These are phyloP conservation scores for Menidia menidia DNA, from an alignment of 2,797 vertebrate species.

Conservation along the genomic window DNA sequence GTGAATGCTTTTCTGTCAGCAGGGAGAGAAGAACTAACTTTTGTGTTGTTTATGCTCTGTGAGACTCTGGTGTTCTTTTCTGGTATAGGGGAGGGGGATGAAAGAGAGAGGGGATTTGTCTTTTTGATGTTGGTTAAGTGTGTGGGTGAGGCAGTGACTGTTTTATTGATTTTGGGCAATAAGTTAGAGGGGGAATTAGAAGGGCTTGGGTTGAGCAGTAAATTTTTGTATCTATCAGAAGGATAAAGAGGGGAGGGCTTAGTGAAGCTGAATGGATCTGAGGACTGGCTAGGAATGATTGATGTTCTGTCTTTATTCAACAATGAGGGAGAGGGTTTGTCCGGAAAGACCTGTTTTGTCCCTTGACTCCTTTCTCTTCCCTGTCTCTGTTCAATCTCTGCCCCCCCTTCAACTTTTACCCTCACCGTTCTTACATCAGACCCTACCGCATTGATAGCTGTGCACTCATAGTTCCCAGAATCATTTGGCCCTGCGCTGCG, in stretches of 20 bases:
- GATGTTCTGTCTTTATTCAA: constrained; percentile 43
- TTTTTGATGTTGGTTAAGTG: constrained; percentile 39
- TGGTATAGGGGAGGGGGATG: constrained; percentile 21
- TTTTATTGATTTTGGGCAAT: constrained; percentile 52
- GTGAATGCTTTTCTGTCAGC: constrained; percentile 45
- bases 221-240: constrained; percentile 38
- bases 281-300: constrained; percentile 26
- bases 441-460: constrained; percentile 89
- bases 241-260: constrained; percentile 31
- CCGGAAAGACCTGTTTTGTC: constrained; percentile 14
- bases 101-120: constrained; percentile 33
- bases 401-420: constrained; percentile 75
- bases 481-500: constrained; percentile 82
- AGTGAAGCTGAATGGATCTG: constrained; percentile 30
- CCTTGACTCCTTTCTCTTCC: constrained; percentile 25
- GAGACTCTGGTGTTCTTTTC: constrained; percentile 45
- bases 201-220: constrained; percentile 15
- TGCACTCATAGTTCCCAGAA: constrained; percentile 89
- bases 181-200: constrained; percentile 37
- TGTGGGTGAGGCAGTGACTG: constrained; percentile 35
- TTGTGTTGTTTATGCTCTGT: constrained; percentile 40
- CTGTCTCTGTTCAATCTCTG: constrained; percentile 21
- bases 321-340: constrained; percentile 39
- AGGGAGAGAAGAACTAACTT: constrained; percentile 19
- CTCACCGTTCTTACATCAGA: constrained; percentile 83